Percentiles rank a stretch among this genome's conserved stretches.
Evolutionary conservation across 2,888 invertebrate species (phyloP).

Genomic region (Rhogogaster chlorosoma): DNA sequence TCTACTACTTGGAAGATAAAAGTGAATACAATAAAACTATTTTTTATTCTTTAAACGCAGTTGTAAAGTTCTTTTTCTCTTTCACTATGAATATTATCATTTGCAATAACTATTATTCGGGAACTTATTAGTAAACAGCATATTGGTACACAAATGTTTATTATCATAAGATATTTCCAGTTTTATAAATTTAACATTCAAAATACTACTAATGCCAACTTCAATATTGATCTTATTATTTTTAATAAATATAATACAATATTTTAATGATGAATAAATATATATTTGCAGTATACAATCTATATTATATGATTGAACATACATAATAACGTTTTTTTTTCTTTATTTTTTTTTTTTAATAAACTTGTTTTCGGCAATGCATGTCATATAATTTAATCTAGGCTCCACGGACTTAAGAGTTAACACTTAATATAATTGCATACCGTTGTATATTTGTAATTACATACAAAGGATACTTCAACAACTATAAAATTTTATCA

Average conservation of each 20-base stretch:
- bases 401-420: constrained; percentile 25
- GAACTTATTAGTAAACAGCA: not conserved
- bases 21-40: constrained; percentile 55
- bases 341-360: not conserved
- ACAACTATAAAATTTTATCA: constrained; percentile 9
- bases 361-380: constrained; percentile 26
- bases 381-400: constrained; percentile 6
- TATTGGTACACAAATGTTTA: constrained; percentile 65
- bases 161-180: constrained; percentile 61
- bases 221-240: constrained; percentile 60
- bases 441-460: constrained; percentile 16
- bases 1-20: constrained; percentile 61
- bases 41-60: constrained; percentile 52
- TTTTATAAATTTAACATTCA: constrained; percentile 65
- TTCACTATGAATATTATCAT: not conserved
- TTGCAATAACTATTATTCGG: not conserved
- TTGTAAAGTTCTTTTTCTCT: constrained; percentile 12
- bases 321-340: constrained; percentile 16
- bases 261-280: constrained; percentile 38
- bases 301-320: constrained; percentile 41
- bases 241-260: constrained; percentile 50
- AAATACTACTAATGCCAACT: constrained; percentile 65
- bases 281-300: constrained; percentile 42
- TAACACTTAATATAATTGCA: constrained; percentile 29
- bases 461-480: constrained; percentile 4